phyloP scores from a whole-genome alignment of 1,140 invertebrate species.

The Whitmania pigra region DNA sequence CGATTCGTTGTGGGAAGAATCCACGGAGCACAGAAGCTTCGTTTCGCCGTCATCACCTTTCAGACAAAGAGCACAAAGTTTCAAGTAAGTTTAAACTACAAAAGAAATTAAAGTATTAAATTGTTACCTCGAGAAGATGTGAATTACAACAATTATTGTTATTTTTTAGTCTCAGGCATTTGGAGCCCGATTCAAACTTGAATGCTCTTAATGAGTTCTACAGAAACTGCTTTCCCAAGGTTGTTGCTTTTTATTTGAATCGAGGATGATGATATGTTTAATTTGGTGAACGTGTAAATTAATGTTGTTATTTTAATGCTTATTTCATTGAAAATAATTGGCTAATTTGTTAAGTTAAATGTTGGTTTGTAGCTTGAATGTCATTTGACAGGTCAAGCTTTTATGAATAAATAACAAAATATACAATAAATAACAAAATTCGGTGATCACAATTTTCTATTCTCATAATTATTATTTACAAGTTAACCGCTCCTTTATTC shows the following conservation, averaged over 20 bases:
- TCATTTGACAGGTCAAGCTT: neutral
- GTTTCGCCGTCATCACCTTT: neutral
- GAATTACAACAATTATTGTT: neutral
- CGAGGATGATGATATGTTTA: neutral
- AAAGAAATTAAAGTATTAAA: no score
- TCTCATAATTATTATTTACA: neutral
- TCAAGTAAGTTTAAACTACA: neutral
- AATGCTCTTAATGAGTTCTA: conserved; percentile 10
- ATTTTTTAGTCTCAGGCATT: neutral
- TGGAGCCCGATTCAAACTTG: neutral
- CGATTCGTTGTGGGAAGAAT: neutral
- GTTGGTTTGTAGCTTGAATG: neutral
- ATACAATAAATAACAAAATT: no score
- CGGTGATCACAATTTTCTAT: no score
- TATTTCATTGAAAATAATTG: no score
- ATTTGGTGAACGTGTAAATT: no score
- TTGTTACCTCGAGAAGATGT: neutral
- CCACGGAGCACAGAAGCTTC: neutral
- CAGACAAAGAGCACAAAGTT: conserved; percentile 8
- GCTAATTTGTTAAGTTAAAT: neutral
- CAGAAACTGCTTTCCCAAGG: conserved; percentile 10
- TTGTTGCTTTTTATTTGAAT: neutral
- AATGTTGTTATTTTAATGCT: no score
- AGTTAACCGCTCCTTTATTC: no score
- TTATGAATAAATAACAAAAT: no score